These are phyloP conservation scores for Tetheella fluctuosa DNA, from an alignment of 2,888 invertebrate species.

Conservation along the genomic window DNA sequence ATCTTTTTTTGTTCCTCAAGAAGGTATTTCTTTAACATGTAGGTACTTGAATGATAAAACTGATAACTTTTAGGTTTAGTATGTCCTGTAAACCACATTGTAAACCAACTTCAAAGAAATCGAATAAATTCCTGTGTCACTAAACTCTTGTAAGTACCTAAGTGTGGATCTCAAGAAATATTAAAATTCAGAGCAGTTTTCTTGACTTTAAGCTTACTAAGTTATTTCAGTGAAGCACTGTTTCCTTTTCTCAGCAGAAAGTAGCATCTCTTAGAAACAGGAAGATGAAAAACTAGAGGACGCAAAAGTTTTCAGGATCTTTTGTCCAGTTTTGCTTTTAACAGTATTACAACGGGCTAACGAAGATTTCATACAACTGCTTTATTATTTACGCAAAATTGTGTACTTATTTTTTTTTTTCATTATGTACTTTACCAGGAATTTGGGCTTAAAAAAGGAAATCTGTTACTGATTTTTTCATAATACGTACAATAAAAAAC, in stretches of 20 bases:
- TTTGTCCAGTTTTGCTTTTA: constrained; percentile 30
- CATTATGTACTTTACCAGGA: too few relatives aligned
- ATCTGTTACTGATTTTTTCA: too few relatives aligned
- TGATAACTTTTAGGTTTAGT: too few relatives aligned
- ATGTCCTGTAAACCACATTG: too few relatives aligned
- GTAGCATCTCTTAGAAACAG: constrained; percentile 43
- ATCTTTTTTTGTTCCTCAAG: too few relatives aligned
- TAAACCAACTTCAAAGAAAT: not conserved
- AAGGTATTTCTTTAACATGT: too few relatives aligned
- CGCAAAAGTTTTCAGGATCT: constrained; percentile 38
- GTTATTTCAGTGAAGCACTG: constrained; percentile 46
- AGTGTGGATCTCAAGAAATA: constrained; percentile 20
- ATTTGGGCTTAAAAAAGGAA: too few relatives aligned
- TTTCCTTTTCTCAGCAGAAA: constrained; percentile 43
- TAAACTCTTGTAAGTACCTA: constrained; percentile 3
- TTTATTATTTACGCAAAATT: not conserved
- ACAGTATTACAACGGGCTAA: constrained; percentile 18
- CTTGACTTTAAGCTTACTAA: constrained; percentile 40
- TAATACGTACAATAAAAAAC: not conserved
- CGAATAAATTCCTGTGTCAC: not conserved
- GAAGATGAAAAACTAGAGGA: constrained; percentile 45
- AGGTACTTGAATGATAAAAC: too few relatives aligned
- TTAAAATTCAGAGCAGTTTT: constrained; percentile 40
- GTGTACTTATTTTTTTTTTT: not conserved
- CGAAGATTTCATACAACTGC: not conserved